phyloP scores from a whole-genome alignment of 2,888 invertebrate genomes.

The Hirtodrosophila confusa region DNA sequence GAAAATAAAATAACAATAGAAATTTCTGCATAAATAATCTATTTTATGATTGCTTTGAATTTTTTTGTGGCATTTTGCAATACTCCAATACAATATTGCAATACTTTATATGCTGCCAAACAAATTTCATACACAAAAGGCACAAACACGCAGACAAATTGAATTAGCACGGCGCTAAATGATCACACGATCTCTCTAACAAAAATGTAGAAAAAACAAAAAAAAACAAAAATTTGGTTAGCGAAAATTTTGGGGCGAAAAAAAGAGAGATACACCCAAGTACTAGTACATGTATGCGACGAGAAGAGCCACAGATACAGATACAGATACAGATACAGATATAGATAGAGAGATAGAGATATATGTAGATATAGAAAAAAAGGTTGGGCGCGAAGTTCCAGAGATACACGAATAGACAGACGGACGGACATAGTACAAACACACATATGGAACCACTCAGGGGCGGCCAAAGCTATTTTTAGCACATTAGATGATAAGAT shows the following conservation, averaged over 20 bases:
- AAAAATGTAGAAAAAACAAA: constrained; percentile 35
- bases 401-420: constrained; percentile 24
- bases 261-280: constrained; percentile 28
- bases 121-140: constrained; percentile 29
- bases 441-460: constrained; percentile 50
- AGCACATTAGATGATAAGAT: constrained; percentile 74
- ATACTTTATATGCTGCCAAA: constrained; percentile 38
- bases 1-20: too few species aligned
- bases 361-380: constrained; percentile 31
- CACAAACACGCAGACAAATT: constrained; percentile 58
- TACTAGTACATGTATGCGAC: constrained; percentile 28
- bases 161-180: constrained; percentile 81
- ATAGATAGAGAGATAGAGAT: constrained; percentile 3
- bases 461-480: constrained; percentile 69
- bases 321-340: constrained; percentile 22
- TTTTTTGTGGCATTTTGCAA: constrained; percentile 27
- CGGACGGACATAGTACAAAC: constrained; percentile 6
- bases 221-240: constrained; percentile 50
- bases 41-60: constrained; percentile 2
- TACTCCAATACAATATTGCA: constrained; percentile 15
- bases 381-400: constrained; percentile 66
- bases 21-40: too few species aligned
- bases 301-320: constrained; percentile 22
- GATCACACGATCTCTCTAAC: constrained; percentile 81
- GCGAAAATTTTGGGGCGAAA: constrained; percentile 55